Percentiles rank a stretch among this genome's conserved stretches.
Conservation (phyloP, 2,113 vertebrate genomes). For the Orthochromis malagaraziensis region DNA sequence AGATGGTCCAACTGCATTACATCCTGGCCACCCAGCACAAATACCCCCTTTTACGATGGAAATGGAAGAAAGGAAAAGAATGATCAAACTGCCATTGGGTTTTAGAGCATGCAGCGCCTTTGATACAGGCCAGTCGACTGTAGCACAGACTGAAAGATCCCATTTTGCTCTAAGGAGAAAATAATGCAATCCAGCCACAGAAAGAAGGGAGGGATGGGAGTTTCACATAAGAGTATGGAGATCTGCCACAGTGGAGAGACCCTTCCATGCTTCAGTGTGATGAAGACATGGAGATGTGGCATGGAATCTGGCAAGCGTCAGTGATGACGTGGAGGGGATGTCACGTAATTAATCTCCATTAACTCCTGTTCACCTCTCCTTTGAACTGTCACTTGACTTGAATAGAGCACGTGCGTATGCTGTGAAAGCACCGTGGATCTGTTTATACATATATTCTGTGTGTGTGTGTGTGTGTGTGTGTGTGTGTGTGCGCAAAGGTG, state of each 20-base stretch:
- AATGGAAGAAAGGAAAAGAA: constrained; percentile 27
- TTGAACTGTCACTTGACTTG: constrained; percentile 40
- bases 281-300: constrained; percentile 44
- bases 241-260: constrained; percentile 10
- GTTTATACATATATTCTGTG: neutral
- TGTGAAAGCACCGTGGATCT: neutral
- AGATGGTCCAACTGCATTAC: constrained; percentile 32
- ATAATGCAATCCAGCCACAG: constrained; percentile 51
- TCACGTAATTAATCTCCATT: constrained; percentile 54
- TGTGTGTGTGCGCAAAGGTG: too few relatives aligned
- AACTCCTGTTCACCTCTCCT: constrained; percentile 39
- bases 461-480: neutral
- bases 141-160: constrained; percentile 35
- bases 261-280: constrained; percentile 24
- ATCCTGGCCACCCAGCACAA: constrained; percentile 53
- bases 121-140: constrained; percentile 50
- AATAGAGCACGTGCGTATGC: neutral
- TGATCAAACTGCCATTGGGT: constrained; percentile 38
- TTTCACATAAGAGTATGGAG: neutral
- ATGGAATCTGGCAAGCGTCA: constrained; percentile 38
- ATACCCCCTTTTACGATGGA: constrained; percentile 26
- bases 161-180: constrained; percentile 46
- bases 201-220: neutral
- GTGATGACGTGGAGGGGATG: constrained; percentile 33
- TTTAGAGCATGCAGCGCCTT: constrained; percentile 39